Evolutionary conservation across 2,797 vertebrate genomes (phyloP).

Genomic region (Anisognathus igniventris): DNA sequence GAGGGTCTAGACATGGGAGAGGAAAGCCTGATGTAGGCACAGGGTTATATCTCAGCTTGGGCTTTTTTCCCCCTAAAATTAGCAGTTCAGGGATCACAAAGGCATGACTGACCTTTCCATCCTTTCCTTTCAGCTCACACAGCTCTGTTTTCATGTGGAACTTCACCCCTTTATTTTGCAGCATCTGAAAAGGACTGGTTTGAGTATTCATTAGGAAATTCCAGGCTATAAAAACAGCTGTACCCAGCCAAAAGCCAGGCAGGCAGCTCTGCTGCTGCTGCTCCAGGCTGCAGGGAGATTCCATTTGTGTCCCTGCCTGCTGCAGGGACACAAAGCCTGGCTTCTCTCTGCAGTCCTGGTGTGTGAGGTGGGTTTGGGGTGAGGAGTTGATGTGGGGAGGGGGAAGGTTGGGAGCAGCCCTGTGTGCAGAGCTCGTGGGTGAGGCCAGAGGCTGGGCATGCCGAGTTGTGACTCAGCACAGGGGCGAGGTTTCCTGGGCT

Average conservation of each 20-base stretch:
- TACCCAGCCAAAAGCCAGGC: not conserved
- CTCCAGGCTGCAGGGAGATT: not conserved
- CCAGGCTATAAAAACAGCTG: conserved; percentile 24
- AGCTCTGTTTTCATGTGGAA: conserved; percentile 82
- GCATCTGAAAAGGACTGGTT: conserved; percentile 75
- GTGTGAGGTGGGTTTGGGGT: not conserved
- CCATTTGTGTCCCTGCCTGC: not conserved
- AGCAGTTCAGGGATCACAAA: not conserved
- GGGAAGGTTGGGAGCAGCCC: not conserved
- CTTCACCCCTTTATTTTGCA: conserved; percentile 80
- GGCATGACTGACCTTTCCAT: conserved; percentile 73
- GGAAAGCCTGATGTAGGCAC: not conserved
- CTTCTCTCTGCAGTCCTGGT: not conserved
- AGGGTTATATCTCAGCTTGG: not conserved
- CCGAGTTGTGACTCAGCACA: not conserved
- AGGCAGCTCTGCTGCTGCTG: not conserved
- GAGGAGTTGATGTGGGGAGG: rapidly evolving
- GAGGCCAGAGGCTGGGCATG: not conserved
- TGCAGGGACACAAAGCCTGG: not conserved
- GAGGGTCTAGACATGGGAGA: not conserved
- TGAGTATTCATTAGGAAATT: conserved; percentile 20
- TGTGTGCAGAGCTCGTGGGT: not conserved
- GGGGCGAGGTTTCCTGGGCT: not conserved
- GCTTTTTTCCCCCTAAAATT: not conserved
- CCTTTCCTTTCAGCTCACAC: conserved; percentile 77